A percentile compares a stretch with the other conserved stretches of the same genome.
Evolutionary conservation across 2,113 vertebrate genomes (phyloP).

Genomic region (Phainopepla nitens): DNA sequence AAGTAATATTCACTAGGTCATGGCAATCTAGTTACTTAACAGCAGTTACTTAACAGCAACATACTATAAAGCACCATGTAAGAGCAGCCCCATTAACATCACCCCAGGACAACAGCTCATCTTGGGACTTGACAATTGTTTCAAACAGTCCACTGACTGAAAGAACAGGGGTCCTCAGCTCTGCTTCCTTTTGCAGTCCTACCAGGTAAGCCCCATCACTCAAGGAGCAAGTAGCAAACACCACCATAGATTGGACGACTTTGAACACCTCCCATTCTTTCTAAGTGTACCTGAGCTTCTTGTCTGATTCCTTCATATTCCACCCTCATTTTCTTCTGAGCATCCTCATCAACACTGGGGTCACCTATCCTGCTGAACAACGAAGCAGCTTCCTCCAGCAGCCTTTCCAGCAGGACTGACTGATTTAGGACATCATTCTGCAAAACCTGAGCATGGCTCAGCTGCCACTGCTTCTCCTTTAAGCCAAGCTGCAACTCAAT

Average conservation of each 20-base stretch:
- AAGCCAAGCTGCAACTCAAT: conserved; percentile 85
- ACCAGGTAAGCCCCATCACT: not conserved
- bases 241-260: not conserved
- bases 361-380: conserved; percentile 86
- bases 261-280: not conserved
- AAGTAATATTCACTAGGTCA: not conserved
- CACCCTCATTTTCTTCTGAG: conserved; percentile 80
- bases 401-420: conserved; percentile 79
- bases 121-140: not conserved
- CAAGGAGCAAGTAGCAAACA: not conserved
- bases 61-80: not conserved
- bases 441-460: conserved; percentile 82
- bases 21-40: too few relatives aligned
- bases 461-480: conserved; percentile 93
- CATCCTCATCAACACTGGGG: conserved; percentile 80
- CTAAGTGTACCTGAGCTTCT: conserved; percentile 78
- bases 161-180: not conserved
- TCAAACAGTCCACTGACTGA: not conserved
- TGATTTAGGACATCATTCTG: conserved; percentile 79
- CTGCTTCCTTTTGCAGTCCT: not conserved
- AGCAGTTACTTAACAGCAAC: not conserved
- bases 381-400: conserved; percentile 85
- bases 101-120: not conserved
- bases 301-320: conserved; percentile 78
- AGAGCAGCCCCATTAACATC: not conserved